Evolutionary conservation across 2,797 vertebrate genomes (phyloP), one percentile per base, ranked within the genome.

Genomic region (Diglossa cyanea): DNA sequence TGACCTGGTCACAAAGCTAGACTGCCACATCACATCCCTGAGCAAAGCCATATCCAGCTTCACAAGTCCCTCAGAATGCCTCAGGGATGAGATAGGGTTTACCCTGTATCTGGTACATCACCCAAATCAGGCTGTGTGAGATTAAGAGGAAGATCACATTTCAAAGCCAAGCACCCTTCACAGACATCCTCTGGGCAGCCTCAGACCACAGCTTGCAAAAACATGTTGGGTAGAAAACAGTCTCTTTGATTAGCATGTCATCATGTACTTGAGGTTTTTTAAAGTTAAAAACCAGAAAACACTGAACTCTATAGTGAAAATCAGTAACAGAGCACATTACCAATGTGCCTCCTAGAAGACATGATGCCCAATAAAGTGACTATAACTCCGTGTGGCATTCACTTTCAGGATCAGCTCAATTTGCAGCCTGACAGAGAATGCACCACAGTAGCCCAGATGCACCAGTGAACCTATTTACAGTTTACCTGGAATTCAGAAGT

Each of bases 101-200:
- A 79, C 15, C 17, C 53, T 57, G 20, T 83, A 82, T 63, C 67
- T 93, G 28, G 44, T 83, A 63, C 45, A 63, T 63, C 67, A 87
- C 61, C 53, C 72, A 83, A 65, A 91, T 77, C 35, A 80, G 57
- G 24, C 53, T 82, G 48, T 8, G 11, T 6, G 19, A 75, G 50
- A 80, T 83, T 74, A 76, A 71, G 75, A 83, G 42, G 26, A 85
- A 82, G 37, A 71, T 39, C 3, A 1, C 39, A 37, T 77, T 93
- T 94, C 91, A 90, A 89, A 94, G 78, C 25, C 58, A 84, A 78
- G 55, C 44, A 81, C 25, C 70, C 62, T 84, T 75, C 58, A 66
- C 25, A 72, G 80, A 62, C 18, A 37, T 82, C 44, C 62, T 86
- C 50, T n/a, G 11, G 26, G 58, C 35, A 80, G 85, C 42, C 84